A percentile compares a stretch with the other conserved stretches of the same genome.
phyloP scores from a whole-genome alignment of 2,113 vertebrate genomes.

The Saiga tatarica region DNA sequence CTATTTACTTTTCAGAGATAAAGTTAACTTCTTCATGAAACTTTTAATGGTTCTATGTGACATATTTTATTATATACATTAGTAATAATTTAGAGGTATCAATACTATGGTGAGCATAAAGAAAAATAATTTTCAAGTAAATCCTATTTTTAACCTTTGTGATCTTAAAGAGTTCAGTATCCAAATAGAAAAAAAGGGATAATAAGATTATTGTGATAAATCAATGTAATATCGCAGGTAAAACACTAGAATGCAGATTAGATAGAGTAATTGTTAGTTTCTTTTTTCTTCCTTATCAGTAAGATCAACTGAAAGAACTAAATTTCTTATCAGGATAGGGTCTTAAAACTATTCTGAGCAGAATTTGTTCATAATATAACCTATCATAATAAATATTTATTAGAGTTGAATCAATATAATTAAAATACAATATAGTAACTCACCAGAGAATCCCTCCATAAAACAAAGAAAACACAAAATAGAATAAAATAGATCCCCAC shows the following conservation, averaged over 20 bases:
- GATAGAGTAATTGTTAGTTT: background rate
- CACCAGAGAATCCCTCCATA: constrained; percentile 98
- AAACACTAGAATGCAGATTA: background rate
- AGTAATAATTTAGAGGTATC: background rate
- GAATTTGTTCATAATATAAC: constrained; percentile 23
- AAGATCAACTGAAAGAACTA: constrained; percentile 16
- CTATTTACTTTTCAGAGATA: background rate
- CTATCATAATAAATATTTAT: background rate
- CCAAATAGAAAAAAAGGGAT: background rate
- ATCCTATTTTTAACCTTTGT: background rate
- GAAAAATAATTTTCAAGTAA: background rate
- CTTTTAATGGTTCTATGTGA: background rate
- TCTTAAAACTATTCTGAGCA: constrained; percentile 14
- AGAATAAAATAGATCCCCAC: constrained; percentile 98
- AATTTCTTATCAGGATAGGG: background rate
- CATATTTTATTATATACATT: background rate
- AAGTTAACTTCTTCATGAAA: background rate
- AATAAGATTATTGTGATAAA: background rate
- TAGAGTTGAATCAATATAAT: background rate
- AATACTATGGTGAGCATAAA: background rate
- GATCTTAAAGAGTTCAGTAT: background rate
- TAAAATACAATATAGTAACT: constrained; percentile 73
- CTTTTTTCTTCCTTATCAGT: background rate
- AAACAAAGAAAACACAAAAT: constrained; percentile 98
- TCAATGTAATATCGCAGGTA: background rate